A percentile compares a stretch with the other conserved stretches of the same genome.
Conservation (phyloP, 2,888 invertebrate species). For the Dascillus cervinus region DNA sequence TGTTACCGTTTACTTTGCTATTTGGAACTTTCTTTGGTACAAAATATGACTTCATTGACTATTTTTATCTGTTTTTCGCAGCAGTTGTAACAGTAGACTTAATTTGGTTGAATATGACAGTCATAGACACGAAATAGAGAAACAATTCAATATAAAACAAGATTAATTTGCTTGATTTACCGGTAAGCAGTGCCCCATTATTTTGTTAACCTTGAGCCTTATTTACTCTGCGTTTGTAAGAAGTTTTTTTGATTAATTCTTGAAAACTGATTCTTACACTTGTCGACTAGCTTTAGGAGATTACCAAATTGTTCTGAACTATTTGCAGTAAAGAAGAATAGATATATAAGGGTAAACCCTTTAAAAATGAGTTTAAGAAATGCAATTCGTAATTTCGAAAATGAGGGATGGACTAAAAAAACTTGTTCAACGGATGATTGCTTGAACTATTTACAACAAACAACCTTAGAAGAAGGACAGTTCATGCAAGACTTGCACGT, state of each 20-base stretch:
- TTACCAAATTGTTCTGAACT: too few species aligned
- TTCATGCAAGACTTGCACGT: constrained; percentile 80
- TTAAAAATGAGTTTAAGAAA: constrained; percentile 58
- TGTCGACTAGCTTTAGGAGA: too few species aligned
- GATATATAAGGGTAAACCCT: constrained; percentile 84
- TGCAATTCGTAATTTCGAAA: constrained; percentile 57
- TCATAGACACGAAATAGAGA: constrained; percentile 50
- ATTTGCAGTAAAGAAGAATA: constrained; percentile 53
- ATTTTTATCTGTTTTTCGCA: constrained; percentile 61
- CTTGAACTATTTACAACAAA: constrained; percentile 52
- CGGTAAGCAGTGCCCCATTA: too few species aligned
- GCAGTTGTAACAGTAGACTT: constrained; percentile 76
- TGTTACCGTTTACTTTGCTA: constrained; percentile 79
- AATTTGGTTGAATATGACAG: constrained; percentile 66
- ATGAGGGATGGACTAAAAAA: constrained; percentile 66
- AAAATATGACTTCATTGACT: constrained; percentile 51
- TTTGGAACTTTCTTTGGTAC: constrained; percentile 69
- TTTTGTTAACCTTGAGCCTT: too few species aligned
- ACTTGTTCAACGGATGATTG: constrained; percentile 47
- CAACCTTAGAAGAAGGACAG: constrained; percentile 49
- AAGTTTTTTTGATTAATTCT: too few species aligned
- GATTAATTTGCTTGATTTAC: too few species aligned
- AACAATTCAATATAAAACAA: not conserved
- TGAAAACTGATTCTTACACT: too few species aligned
- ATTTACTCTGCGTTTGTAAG: too few species aligned